Evolutionary conservation across 2,113 vertebrate genomes (phyloP).

Genomic region (Stercorarius parasiticus): DNA sequence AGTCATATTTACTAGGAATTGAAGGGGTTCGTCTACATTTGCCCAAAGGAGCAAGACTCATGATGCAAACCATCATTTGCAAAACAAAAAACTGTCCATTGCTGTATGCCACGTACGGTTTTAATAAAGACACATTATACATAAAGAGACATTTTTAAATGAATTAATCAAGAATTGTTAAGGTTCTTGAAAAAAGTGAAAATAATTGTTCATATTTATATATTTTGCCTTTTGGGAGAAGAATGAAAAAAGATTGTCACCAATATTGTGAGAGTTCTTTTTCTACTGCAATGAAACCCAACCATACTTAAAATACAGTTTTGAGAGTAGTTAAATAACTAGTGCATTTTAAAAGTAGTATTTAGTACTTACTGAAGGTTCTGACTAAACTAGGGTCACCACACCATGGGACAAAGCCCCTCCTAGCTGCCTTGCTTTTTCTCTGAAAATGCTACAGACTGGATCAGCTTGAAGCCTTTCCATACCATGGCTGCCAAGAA

Average conservation of each 20-base stretch:
- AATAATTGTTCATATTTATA: not conserved
- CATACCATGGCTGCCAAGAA: not conserved
- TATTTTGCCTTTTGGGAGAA: not conserved
- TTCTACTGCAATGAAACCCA: not conserved
- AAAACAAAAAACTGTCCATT: not conserved
- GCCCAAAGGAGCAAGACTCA: not conserved
- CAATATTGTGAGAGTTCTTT: not conserved
- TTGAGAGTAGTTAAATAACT: not conserved
- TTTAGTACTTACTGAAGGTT: not conserved
- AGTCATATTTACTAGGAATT: not conserved
- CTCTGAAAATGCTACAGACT: not conserved
- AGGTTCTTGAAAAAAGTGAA: not conserved
- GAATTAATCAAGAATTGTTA: not conserved
- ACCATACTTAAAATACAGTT: not conserved
- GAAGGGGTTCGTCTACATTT: not conserved
- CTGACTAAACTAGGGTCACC: not conserved
- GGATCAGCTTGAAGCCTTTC: not conserved
- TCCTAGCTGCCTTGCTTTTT: not conserved
- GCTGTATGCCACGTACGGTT: not conserved
- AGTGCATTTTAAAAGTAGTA: not conserved
- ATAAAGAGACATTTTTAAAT: not conserved
- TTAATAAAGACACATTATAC: not conserved
- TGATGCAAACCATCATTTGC: not conserved
- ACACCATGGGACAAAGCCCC: not conserved
- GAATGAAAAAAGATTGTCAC: not conserved